A percentile compares a stretch with the other conserved stretches of the same genome.
These are phyloP conservation scores for Palythoa grandis DNA, from an alignment of 92 coral and sea anemone genomes.

Conservation along the genomic window DNA sequence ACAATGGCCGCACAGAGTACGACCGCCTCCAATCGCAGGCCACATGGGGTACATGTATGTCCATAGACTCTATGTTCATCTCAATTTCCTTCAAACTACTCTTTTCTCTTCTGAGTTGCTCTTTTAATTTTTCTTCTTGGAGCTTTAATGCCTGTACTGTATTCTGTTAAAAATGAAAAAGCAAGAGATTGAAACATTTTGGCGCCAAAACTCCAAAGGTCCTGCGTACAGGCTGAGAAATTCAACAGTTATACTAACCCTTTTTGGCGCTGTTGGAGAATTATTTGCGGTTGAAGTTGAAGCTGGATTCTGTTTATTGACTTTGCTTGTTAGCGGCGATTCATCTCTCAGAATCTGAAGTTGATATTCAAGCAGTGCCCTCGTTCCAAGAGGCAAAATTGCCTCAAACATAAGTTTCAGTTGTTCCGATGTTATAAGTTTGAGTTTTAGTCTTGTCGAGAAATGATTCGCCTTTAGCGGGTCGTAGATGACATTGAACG, in stretches of 20 bases:
- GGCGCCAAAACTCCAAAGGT: background rate
- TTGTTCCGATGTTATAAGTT: background rate
- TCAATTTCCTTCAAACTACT: conserved; percentile 32
- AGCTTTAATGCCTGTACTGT: conserved; percentile 39
- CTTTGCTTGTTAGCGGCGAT: too few relatives aligned
- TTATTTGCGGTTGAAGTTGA: background rate
- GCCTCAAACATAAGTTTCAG: too few relatives aligned
- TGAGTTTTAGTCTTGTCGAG: background rate
- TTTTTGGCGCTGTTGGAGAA: background rate
- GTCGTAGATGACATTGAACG: conserved; percentile 13
- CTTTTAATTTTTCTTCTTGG: conserved; percentile 33
- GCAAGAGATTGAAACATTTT: background rate
- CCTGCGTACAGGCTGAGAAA: background rate
- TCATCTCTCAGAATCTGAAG: too few relatives aligned
- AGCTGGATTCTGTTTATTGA: too few relatives aligned
- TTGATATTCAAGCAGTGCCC: too few relatives aligned
- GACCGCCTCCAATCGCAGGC: conserved; percentile 43
- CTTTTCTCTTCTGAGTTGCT: conserved; percentile 36
- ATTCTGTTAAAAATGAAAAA: conserved; percentile 13
- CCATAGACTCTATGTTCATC: conserved; percentile 53
- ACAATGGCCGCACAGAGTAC: conserved; percentile 55
- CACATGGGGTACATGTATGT: background rate
- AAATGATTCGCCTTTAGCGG: conserved; percentile 6
- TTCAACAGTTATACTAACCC: background rate
- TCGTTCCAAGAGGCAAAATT: too few relatives aligned